Conservation (phyloP, 2,797 vertebrate species). For the Pangasius macronema region DNA sequence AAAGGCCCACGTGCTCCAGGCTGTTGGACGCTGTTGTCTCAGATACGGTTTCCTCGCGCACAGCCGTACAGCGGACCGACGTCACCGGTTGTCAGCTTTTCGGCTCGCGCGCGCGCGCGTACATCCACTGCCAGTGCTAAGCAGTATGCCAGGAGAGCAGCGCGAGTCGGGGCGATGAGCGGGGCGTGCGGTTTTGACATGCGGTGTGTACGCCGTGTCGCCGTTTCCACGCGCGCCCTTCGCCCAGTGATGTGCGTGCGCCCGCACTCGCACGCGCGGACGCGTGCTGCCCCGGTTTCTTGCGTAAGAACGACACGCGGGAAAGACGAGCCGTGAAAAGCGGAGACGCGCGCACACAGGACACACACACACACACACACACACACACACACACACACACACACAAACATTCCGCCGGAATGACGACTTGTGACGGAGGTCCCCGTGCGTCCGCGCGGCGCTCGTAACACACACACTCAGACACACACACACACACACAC, state of each 20-base stretch:
- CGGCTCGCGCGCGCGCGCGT: not conserved
- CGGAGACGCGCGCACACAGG: not conserved
- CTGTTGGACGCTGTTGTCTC: slow-evolving; percentile 6
- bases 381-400: not conserved
- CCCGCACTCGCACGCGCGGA: not conserved
- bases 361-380: not conserved
- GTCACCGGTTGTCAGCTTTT: slow-evolving; percentile 11
- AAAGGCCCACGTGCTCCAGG: slow-evolving; percentile 3
- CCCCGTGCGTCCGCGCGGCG: slow-evolving; percentile 24
- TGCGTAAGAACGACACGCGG: slow-evolving; percentile 9
- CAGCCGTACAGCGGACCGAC: slow-evolving; percentile 2
- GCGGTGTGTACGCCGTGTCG: not conserved
- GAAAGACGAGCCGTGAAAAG: slow-evolving; percentile 1
- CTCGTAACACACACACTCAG: slow-evolving; percentile 18
- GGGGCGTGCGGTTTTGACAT: not conserved
- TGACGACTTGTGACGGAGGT: slow-evolving; percentile 16
- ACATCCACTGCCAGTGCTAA: not conserved
- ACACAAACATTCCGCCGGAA: not conserved
- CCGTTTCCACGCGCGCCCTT: not conserved
- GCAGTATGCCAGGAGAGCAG: not conserved
- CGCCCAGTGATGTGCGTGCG: not conserved
- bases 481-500: not conserved
- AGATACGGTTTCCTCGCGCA: slow-evolving; percentile 23
- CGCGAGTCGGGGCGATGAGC: not conserved
- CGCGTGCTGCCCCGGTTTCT: not conserved